phyloP scores from a whole-genome alignment of 1,140 invertebrate species.

The Lysiphlebus fabarum region DNA sequence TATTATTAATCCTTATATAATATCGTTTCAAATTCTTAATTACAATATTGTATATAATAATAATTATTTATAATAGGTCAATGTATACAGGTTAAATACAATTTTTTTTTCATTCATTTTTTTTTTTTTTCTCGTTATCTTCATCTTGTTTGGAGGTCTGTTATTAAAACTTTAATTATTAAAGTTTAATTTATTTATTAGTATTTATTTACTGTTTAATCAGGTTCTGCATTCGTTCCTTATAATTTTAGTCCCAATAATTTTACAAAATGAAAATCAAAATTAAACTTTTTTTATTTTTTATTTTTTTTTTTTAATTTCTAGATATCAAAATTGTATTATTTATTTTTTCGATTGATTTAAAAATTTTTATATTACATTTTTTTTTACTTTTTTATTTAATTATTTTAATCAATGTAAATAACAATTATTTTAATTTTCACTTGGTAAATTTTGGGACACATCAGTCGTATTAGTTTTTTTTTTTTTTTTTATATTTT shows the following conservation, averaged over 20 bases:
- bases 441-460: slow-evolving; percentile 29
- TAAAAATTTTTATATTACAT: slow-evolving; percentile 3
- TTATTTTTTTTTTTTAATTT: too few relatives aligned
- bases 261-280: slow-evolving; percentile 38
- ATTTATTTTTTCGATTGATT: slow-evolving; percentile 8
- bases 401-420: slow-evolving; percentile 34
- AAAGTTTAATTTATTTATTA: slow-evolving; percentile 25
- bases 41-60: slow-evolving; percentile 55
- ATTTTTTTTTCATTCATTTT: slow-evolving; percentile 39
- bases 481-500: slow-evolving; percentile 45
- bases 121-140: slow-evolving; percentile 40
- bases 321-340: too few relatives aligned
- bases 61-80: slow-evolving; percentile 54
- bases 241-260: slow-evolving; percentile 49
- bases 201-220: slow-evolving; percentile 42
- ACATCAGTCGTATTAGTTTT: slow-evolving; percentile 52
- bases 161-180: slow-evolving; percentile 28
- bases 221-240: slow-evolving; percentile 44
- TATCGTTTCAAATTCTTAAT: slow-evolving; percentile 56
- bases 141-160: slow-evolving; percentile 46
- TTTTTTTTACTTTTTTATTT: slow-evolving; percentile 41
- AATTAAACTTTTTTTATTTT: slow-evolving; percentile 34
- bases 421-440: slow-evolving; percentile 27
- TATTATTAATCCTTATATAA: slow-evolving; percentile 56
- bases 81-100: slow-evolving; percentile 57